Conservation (phyloP, 1,140 invertebrate genomes). For the Temnothorax nylanderi region DNA sequence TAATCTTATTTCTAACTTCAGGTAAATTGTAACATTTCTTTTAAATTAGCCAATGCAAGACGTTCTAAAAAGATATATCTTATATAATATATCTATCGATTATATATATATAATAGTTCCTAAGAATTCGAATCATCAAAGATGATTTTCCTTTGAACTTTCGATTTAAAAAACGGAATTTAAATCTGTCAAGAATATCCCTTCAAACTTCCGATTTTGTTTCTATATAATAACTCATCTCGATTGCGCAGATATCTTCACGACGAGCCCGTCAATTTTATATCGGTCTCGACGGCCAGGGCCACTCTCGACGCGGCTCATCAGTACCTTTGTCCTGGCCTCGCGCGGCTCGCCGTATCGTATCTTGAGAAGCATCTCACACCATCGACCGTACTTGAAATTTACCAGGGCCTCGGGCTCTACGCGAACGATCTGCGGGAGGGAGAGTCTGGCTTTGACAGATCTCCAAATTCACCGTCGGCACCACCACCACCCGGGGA, state of each 20-base stretch:
- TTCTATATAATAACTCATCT: background rate
- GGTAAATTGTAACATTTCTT: no score
- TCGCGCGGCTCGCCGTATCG: constrained; percentile 87
- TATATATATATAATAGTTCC: no score
- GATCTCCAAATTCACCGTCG: constrained; percentile 55
- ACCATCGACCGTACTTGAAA: constrained; percentile 84
- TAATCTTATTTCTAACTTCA: no score
- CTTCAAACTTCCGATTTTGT: background rate
- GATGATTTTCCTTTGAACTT: no score
- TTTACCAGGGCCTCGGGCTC: constrained; percentile 84
- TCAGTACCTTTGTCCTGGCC: constrained; percentile 88
- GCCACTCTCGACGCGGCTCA: constrained; percentile 89
- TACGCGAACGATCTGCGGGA: constrained; percentile 76
- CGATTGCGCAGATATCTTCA: constrained; percentile 86
- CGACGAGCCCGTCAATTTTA: constrained; percentile 87
- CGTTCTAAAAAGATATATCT: no score
- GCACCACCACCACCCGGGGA: constrained; percentile 74
- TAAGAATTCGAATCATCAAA: no score
- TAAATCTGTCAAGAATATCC: background rate
- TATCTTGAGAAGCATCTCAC: constrained; percentile 86
- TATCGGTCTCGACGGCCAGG: constrained; percentile 88
- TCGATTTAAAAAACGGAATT: background rate
- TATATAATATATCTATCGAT: no score
- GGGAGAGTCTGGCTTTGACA: constrained; percentile 14
- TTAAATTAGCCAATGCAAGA: no score